A percentile compares a stretch with the other conserved stretches of the same genome.
Conservation (phyloP, 2,113 vertebrate genomes). For the Xenus cinereus region DNA sequence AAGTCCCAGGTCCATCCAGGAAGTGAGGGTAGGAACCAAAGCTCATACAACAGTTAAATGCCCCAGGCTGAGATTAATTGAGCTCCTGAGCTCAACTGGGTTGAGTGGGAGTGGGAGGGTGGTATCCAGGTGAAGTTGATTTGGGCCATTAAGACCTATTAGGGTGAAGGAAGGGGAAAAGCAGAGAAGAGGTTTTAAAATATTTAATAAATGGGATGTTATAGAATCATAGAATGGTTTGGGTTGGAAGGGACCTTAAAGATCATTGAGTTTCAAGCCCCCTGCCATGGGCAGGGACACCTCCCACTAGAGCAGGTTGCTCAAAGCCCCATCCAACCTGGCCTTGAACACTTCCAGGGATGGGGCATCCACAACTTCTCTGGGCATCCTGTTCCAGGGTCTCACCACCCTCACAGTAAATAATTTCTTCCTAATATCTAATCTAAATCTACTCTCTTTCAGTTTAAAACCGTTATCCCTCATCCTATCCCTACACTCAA, state of each 20-base stretch:
- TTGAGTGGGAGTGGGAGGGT: rapidly evolving
- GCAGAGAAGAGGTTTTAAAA: background rate
- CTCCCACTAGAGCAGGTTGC: background rate
- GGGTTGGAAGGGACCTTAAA: background rate
- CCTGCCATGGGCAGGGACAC: background rate
- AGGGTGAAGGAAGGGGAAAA: background rate
- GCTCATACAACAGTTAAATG: background rate
- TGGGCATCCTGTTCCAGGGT: background rate
- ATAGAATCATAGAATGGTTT: too few species aligned
- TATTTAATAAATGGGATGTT: background rate
- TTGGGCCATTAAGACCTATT: background rate
- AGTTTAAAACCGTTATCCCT: background rate
- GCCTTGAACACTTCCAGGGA: background rate
- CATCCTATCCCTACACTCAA: background rate
- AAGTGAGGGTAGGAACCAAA: background rate
- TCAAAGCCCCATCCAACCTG: background rate
- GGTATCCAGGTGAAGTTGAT: background rate
- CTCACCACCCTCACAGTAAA: background rate
- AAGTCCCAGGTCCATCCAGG: rapidly evolving
- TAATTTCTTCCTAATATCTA: background rate
- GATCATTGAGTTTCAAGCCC: background rate
- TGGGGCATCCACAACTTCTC: background rate
- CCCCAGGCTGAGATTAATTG: background rate
- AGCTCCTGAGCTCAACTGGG: background rate
- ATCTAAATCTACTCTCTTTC: background rate